Percentiles rank a stretch among this genome's conserved stretches.
These are phyloP conservation scores for Ophion ventricosus DNA, from an alignment of 2,888 invertebrate genomes.

Conservation along the genomic window DNA sequence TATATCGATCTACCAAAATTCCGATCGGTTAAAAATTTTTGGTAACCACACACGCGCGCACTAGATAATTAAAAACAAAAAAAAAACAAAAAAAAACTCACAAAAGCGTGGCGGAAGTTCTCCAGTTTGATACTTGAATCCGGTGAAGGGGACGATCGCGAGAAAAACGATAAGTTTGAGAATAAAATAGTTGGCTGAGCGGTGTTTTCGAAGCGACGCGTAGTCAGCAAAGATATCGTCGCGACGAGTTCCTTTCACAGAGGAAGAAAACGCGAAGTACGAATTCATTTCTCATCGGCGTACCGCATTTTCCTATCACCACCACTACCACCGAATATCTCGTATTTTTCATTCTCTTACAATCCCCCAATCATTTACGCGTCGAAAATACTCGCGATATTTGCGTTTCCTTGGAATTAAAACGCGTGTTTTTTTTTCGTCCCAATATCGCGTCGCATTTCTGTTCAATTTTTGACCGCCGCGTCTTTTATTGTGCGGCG, in stretches of 20 bases:
- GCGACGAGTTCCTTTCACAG: slow-evolving; percentile 5
- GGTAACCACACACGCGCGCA: background rate
- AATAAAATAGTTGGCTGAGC: slow-evolving; percentile 38
- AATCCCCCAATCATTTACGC: no score
- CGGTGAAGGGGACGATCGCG: slow-evolving; percentile 18
- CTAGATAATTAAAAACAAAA: no score
- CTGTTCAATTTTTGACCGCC: background rate
- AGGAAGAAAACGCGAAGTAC: background rate
- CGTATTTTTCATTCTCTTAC: no score
- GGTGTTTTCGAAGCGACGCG: slow-evolving; percentile 7
- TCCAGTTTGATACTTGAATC: slow-evolving; percentile 1
- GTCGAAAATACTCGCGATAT: background rate
- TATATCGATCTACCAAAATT: background rate
- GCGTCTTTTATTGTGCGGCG: background rate
- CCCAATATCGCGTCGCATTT: background rate
- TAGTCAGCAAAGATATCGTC: slow-evolving; percentile 4
- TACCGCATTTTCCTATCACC: background rate
- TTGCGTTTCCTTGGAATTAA: background rate
- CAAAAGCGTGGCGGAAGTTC: slow-evolving; percentile 1
- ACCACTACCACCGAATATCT: no score
- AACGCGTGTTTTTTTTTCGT: background rate
- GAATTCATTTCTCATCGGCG: slow-evolving; percentile 17
- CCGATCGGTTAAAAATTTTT: no score
- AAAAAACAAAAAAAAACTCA: slow-evolving; percentile 17
- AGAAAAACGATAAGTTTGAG: slow-evolving; percentile 46